phyloP scores from a whole-genome alignment of 2,113 vertebrate genomes.

The Laterallus jamaicensis region DNA sequence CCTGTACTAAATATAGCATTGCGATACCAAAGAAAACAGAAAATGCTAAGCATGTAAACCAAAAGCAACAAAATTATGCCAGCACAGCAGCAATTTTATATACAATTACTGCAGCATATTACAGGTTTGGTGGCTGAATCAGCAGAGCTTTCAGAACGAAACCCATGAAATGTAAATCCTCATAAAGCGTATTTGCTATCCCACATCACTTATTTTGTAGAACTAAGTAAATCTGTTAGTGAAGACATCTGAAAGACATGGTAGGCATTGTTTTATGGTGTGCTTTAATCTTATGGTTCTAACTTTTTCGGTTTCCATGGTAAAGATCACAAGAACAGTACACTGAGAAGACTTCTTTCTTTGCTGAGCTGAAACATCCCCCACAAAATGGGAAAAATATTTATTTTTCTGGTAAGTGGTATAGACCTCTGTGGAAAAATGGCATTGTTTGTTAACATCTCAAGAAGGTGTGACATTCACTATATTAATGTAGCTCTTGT shows the following conservation, averaged over 20 bases:
- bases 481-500: background rate
- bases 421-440: background rate
- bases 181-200: background rate
- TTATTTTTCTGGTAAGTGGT: background rate
- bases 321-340: background rate
- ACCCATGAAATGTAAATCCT: background rate
- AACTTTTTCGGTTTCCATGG: background rate
- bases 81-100: constrained; percentile 28
- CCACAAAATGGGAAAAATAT: background rate
- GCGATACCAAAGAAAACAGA: constrained; percentile 19
- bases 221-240: background rate
- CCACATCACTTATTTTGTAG: background rate
- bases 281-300: background rate
- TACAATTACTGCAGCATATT: constrained; percentile 39
- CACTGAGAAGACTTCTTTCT: background rate
- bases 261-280: background rate
- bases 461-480: background rate
- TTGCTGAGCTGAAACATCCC: background rate
- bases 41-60: constrained; percentile 22
- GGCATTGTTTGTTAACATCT: background rate
- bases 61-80: constrained; percentile 15
- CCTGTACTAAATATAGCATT: background rate
- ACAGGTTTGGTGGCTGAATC: constrained; percentile 55
- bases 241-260: background rate
- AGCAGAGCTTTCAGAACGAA: constrained; percentile 41